Percentiles rank a stretch among this genome's conserved stretches.
Conservation (phyloP, 2,113 vertebrate species). For the Myotis davidii region DNA sequence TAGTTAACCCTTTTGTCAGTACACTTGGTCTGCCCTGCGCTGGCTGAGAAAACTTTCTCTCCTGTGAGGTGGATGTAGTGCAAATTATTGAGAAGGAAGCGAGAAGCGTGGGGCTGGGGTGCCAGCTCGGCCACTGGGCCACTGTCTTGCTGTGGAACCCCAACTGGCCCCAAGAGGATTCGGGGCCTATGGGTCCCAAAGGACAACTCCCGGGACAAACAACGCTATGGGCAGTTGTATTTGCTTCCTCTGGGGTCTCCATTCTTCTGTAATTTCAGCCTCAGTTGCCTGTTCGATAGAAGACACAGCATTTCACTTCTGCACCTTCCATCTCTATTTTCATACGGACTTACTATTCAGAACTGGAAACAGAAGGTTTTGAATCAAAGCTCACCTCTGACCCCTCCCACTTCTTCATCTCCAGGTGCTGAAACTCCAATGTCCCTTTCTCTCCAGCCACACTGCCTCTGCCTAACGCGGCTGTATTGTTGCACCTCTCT, state of each 20-base stretch:
- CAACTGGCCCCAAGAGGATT: rapidly evolving
- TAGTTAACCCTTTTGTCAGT: slow-evolving; percentile 65
- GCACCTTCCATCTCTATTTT: neutral
- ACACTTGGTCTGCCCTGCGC: neutral
- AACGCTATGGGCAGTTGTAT: neutral
- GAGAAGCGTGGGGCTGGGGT: neutral
- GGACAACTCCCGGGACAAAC: neutral
- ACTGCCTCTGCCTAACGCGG: neutral
- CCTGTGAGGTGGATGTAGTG: neutral
- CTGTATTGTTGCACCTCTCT: neutral
- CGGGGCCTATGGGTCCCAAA: neutral
- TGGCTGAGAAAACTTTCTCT: neutral
- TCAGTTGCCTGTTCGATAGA: neutral
- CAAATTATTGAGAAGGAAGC: neutral
- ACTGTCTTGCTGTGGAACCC: neutral
- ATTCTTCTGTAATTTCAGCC: slow-evolving; percentile 6
- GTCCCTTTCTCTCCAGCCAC: neutral
- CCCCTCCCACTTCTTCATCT: neutral
- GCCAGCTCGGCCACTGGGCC: neutral
- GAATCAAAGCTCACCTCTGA: slow-evolving; percentile 23
- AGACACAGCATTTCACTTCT: neutral
- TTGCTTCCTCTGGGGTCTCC: neutral
- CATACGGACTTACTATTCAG: neutral
- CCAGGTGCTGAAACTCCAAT: neutral
- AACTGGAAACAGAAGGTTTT: neutral